Evolutionary conservation across 2,888 invertebrate genomes (phyloP).

Genomic region (Oxytorus armatus): DNA sequence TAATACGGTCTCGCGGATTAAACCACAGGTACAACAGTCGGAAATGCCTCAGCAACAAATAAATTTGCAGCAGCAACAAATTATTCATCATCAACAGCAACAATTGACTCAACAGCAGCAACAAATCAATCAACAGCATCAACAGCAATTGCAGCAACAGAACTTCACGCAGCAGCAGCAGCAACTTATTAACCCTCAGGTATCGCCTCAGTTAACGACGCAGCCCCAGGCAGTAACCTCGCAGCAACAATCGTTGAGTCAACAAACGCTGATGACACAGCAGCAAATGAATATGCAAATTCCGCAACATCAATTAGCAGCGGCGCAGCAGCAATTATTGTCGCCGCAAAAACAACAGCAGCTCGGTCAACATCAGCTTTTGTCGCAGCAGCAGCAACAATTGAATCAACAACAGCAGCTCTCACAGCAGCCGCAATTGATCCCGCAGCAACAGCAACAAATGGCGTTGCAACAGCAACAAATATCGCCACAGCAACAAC

Average conservation of each 20-base stretch:
- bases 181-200: slow-evolving; percentile 68
- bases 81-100: slow-evolving; percentile 76
- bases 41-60: slow-evolving; percentile 74
- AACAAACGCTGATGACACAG: slow-evolving; percentile 66
- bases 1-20: slow-evolving; percentile 69
- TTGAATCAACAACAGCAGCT: slow-evolving; percentile 64
- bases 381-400: slow-evolving; percentile 73
- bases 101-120: slow-evolving; percentile 74
- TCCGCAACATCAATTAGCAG: slow-evolving; percentile 65
- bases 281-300: slow-evolving; percentile 67
- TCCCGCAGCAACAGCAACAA: slow-evolving; percentile 76
- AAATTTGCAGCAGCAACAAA: slow-evolving; percentile 74
- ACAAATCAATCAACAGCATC: slow-evolving; percentile 85
- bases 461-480: slow-evolving; percentile 74
- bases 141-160: slow-evolving; percentile 74
- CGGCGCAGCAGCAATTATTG: slow-evolving; percentile 70
- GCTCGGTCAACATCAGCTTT: slow-evolving; percentile 72
- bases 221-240: slow-evolving; percentile 72
- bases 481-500: slow-evolving; percentile 77
- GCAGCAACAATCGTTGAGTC: slow-evolving; percentile 71
- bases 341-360: slow-evolving; percentile 76
- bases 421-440: slow-evolving; percentile 74
- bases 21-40: slow-evolving; percentile 71
- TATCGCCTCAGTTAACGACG: slow-evolving; percentile 69
- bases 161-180: slow-evolving; percentile 72